Conservation (phyloP, 2,888 invertebrate species). For the Altica lythri region DNA sequence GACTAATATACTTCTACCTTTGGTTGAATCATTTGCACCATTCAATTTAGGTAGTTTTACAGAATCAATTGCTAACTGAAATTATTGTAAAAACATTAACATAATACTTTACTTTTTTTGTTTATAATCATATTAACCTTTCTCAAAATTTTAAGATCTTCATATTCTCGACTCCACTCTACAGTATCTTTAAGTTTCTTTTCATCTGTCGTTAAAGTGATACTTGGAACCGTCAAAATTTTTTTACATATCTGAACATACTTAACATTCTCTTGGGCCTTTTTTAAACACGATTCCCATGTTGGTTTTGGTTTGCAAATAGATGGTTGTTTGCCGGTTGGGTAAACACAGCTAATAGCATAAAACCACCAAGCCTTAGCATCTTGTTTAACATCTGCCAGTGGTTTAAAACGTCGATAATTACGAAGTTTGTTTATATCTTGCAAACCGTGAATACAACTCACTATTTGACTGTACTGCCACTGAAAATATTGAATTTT, state of each 20-base stretch:
- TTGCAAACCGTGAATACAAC: constrained; percentile 75
- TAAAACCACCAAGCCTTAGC: constrained; percentile 82
- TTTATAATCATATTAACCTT: constrained; percentile 63
- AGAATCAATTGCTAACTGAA: constrained; percentile 65
- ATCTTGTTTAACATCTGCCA: constrained; percentile 63
- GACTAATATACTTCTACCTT: constrained; percentile 75
- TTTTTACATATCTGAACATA: constrained; percentile 77
- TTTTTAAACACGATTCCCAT: constrained; percentile 63
- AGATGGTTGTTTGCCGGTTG: constrained; percentile 48
- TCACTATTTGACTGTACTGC: constrained; percentile 80
- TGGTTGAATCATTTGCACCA: constrained; percentile 52
- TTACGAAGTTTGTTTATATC: constrained; percentile 74
- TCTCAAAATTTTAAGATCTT: constrained; percentile 76
- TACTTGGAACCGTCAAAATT: constrained; percentile 68
- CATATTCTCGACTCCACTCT: constrained; percentile 78
- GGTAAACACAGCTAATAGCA: constrained; percentile 69
- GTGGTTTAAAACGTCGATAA: constrained; percentile 80
- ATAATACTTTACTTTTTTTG: no score
- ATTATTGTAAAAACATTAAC: constrained; percentile 11
- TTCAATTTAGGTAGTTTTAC: constrained; percentile 60
- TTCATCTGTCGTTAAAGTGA: constrained; percentile 68
- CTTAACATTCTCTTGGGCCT: constrained; percentile 70
- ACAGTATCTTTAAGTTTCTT: constrained; percentile 78
- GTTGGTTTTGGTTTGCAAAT: constrained; percentile 59
- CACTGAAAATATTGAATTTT: no score